phyloP scores from a whole-genome alignment of 1,140 invertebrate species.

The Globodera ellingtonae region DNA sequence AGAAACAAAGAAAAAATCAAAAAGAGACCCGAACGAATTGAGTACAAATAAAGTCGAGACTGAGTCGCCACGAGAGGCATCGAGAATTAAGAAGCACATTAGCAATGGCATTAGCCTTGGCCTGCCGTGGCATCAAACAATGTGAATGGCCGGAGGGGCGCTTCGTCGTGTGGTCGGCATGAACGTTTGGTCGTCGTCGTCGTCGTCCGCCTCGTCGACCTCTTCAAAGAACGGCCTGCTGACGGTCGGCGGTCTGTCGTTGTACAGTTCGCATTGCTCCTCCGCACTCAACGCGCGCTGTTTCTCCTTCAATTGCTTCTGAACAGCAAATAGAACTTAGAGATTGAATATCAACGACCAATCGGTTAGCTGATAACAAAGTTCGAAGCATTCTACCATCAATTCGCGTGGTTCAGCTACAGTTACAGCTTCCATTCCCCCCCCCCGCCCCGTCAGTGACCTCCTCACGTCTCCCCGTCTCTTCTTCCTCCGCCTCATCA shows the following conservation, averaged over 20 bases:
- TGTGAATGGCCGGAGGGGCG: slow-evolving; percentile 8
- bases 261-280: neutral
- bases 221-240: neutral
- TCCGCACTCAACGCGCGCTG: slow-evolving; percentile 1
- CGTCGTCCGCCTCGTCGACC: neutral
- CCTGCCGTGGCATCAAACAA: neutral
- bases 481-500: slow-evolving; percentile 16
- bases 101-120: no score
- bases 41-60: no score
- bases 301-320: neutral
- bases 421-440: neutral
- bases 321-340: neutral
- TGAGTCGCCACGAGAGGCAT: no score
- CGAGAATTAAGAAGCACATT: no score
- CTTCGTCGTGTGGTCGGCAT: neutral
- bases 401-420: no score
- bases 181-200: neutral
- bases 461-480: slow-evolving; percentile 1
- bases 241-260: slow-evolving; percentile 1
- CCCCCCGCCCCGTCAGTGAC: neutral
- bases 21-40: no score
- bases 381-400: no score
- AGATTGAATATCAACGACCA: no score
- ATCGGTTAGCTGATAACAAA: no score
- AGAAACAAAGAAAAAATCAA: no score